Evolutionary conservation across 2,113 vertebrate genomes (phyloP), one percentile per base, ranked within the genome.

Genomic region (Alosa alosa): DNA sequence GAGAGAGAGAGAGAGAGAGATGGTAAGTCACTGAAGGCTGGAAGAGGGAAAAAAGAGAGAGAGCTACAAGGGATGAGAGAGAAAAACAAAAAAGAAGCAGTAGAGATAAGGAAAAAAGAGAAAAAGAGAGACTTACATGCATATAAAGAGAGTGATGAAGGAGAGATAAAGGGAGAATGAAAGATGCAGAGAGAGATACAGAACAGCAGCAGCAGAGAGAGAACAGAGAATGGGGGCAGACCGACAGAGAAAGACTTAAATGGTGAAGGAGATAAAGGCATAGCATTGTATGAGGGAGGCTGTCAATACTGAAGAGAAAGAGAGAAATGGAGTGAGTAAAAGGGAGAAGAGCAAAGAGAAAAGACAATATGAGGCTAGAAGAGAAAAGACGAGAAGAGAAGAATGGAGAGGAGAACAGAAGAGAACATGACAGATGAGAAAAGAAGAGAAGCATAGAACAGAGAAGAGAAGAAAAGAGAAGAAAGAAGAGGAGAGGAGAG

Each of bases 1-100:
- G 52, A 18, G 25, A 46, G 7, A 5, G 22, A 64, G 83, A 84
- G n/a, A n/a, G 86, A 49, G 39, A 46, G 44, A 50, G 64, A 81
- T 83, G 60, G 82, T 90, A 72, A 89, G 88, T 87, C 84, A 88
- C 82, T 15, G 75, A 68, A 55, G 22, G 44, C n/a, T 11, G 44
- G 4, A 46, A n/a, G 44, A 46, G 7, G 15, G 2, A 55, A 17
- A 17, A 17, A 55, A 55, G 52, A 18, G 52, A 18, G 25, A 46
- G 7, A 5, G 22, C 47, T 20, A 78, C 47, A 44, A 52, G 31
- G 25, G 68, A 36, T 31, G 52, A 68, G 75, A 84, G 86, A 49
- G 39, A 46, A 8, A 72, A 44, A 57, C 39, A 49, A 5, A 22
- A 45, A 81, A 31, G 10, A 47, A 83, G 64, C 83, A 84, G 46